Evolutionary conservation across 2,797 vertebrate genomes (phyloP).

Genomic region (Sarcoramphus papa): DNA sequence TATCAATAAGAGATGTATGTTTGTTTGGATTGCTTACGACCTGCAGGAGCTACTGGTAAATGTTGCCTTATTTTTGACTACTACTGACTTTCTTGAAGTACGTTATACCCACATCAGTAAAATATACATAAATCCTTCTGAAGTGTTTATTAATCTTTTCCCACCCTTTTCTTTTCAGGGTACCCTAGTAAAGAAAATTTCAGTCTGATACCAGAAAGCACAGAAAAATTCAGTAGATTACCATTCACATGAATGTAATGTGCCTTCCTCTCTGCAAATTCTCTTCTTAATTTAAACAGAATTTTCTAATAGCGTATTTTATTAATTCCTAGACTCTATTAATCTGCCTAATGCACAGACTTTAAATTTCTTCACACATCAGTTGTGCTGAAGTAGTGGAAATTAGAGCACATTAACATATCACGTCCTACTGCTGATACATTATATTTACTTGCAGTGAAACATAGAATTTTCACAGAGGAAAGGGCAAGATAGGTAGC

Average conservation of each 20-base stretch:
- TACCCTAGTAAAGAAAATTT: background rate
- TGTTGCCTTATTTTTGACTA: background rate
- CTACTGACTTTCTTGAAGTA: background rate
- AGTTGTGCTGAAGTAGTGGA: conserved; percentile 66
- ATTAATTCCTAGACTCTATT: conserved; percentile 38
- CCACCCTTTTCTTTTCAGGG: background rate
- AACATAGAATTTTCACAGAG: background rate
- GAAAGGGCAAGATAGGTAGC: background rate
- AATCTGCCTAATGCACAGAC: conserved; percentile 46
- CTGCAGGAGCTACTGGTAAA: background rate
- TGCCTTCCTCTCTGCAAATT: background rate
- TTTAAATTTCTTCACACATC: conserved; percentile 63
- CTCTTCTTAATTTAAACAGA: conserved; percentile 9
- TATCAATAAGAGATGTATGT: background rate
- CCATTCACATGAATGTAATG: background rate
- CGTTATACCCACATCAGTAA: background rate
- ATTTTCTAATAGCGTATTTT: conserved; percentile 40
- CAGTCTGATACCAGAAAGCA: background rate
- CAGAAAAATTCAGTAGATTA: background rate
- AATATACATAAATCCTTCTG: background rate
- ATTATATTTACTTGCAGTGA: conserved; percentile 8
- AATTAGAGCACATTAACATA: conserved; percentile 59
- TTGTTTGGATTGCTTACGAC: background rate
- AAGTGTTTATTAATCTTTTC: background rate
- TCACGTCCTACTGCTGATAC: conserved; percentile 34